Evolutionary conservation across 2,113 vertebrate species (phyloP).

Genomic region (Triplophysa tibetana): DNA sequence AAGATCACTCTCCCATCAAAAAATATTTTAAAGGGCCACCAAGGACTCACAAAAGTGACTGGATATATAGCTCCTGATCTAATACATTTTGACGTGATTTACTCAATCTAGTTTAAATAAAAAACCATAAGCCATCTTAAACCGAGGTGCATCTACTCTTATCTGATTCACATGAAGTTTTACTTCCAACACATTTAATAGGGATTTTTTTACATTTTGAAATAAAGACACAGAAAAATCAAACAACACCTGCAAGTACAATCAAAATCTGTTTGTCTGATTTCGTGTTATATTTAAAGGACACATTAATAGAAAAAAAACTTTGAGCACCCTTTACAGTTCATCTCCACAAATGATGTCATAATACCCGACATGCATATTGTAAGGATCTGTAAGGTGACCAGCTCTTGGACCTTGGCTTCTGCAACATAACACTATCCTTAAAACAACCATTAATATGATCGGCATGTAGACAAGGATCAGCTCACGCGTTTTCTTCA

Average conservation of each 20-base stretch:
- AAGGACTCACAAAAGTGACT: background rate
- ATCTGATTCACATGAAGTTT: background rate
- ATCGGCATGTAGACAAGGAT: constrained; percentile 1
- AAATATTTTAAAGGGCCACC: constrained; percentile 1
- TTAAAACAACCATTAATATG: constrained; percentile 16
- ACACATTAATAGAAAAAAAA: too few relatives aligned
- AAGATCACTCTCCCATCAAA: constrained; percentile 37
- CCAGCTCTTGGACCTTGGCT: constrained; percentile 24
- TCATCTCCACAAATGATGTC: background rate
- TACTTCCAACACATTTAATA: background rate
- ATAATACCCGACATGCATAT: background rate
- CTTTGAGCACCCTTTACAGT: background rate
- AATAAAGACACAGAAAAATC: too few relatives aligned
- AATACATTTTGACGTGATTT: constrained; percentile 17
- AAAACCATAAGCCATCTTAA: background rate
- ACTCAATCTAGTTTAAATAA: background rate
- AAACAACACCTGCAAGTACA: too few relatives aligned
- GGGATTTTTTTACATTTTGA: too few relatives aligned
- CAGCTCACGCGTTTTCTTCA: background rate
- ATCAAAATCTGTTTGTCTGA: too few relatives aligned
- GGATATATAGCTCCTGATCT: constrained; percentile 38
- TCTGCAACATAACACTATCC: constrained; percentile 27
- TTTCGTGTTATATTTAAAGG: too few relatives aligned
- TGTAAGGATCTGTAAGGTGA: constrained; percentile 10
- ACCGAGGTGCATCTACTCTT: background rate